These are phyloP conservation scores for Pharmacophagus antenor DNA, from an alignment of 2,888 invertebrate genomes.

Conservation along the genomic window DNA sequence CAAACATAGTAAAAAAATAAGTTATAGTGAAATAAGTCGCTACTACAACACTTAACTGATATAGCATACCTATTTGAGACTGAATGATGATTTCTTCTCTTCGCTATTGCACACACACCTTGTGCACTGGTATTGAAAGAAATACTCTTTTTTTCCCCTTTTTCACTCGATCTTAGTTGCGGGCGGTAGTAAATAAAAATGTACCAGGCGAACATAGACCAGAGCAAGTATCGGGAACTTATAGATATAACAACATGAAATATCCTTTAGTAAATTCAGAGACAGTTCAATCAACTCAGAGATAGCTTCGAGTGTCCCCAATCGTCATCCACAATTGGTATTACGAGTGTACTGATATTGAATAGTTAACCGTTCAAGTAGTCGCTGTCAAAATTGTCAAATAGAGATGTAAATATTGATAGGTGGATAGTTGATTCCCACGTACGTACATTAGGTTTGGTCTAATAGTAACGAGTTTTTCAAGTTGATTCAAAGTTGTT, in stretches of 20 bases:
- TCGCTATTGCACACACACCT: no score
- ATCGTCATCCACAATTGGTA: slow-evolving; percentile 20
- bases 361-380: slow-evolving; percentile 42
- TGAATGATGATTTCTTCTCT: no score
- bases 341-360: slow-evolving; percentile 18
- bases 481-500: no score
- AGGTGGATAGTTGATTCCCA: slow-evolving; percentile 40
- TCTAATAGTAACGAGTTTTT: not conserved
- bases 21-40: no score
- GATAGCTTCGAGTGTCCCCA: slow-evolving; percentile 33
- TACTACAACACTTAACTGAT: no score
- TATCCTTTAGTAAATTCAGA: slow-evolving; percentile 24
- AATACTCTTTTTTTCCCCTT: no score
- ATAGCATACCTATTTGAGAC: no score
- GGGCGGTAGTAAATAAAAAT: not conserved
- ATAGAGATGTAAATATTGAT: slow-evolving; percentile 39
- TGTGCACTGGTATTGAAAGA: no score
- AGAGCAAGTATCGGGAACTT: slow-evolving; percentile 13
- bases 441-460: slow-evolving; percentile 28
- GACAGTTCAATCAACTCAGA: slow-evolving; percentile 31
- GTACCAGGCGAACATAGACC: not conserved
- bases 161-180: no score
- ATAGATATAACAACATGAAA: slow-evolving; percentile 19
- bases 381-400: slow-evolving; percentile 43
- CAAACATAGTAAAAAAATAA: no score